Base-by-base conservation (phyloP, 2,113 vertebrate species). In the Potamarius usumacintae region DNA sequence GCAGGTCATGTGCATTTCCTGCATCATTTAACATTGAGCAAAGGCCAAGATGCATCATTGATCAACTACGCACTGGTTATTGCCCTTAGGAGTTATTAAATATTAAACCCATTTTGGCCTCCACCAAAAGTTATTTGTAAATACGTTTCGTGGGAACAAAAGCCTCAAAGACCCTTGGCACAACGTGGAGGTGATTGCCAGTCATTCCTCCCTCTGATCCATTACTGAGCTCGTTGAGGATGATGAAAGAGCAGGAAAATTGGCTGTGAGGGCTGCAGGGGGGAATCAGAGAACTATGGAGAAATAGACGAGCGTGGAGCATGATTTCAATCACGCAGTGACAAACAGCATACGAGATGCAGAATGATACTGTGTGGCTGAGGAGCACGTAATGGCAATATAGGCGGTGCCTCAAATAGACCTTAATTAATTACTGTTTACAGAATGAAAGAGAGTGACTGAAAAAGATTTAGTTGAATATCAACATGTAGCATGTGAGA, bases 221-320 rank as follows among this genome's bases (percentile, higher is more conserved):
- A 93, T 93, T 93, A 94, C 90, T 88, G 11, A 63, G 76, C 87
- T 78, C 93, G 93, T 94, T 94, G 94, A 93, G 90, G 89, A 92
- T 94, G 94, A 95, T 94, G 94, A 95, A 95, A 94, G 93, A 92
- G 91, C 79, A 91, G 90, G 91, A 92, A 93, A 94, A 95, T 94
- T 91, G 92, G 89, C 74, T 79, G 27, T 63, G 93, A 95, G 92
- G 90, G 92, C 91, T 94, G 93, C 86, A 90, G 89, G 74, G 34
- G 80, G 34, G 76, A 62, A n/a, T 77, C 25, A 14, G 34, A 74
- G 30, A 27, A 30, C 8, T 14, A 42, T n/a, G 57, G 69, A 53
- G 72, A 67, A 78, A 69, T 65, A 80, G 76, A 67, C 25, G 76
- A 20, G 76, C 15, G 9, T 18, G 42, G 50, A 57, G 76, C 76